Evolutionary conservation across 2,888 invertebrate genomes (phyloP), one percentile per base, ranked within the genome.

Genomic region (Megastigmus dorsalis): DNA sequence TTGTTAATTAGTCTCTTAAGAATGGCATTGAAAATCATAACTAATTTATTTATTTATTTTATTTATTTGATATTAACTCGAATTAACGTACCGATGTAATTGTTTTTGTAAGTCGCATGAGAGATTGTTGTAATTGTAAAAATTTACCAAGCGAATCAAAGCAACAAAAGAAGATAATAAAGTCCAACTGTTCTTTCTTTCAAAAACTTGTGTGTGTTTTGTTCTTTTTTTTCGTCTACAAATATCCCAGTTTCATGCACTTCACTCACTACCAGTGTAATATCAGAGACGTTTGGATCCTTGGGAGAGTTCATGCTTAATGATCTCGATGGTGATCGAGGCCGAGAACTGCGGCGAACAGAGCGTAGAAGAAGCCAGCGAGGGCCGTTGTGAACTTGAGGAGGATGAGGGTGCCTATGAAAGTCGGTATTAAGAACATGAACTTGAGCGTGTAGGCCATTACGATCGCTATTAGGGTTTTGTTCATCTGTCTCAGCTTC

Each of bases 351-450:
- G 95, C 94, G 62, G 95, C 94, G 82, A 96, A 95, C 13, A 96
- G 88, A 0, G 95, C 95, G 85, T 95, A 96, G 90, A 96, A 96
- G 89, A 96, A 95, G 78, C 95, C 95, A 20, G 95, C 95, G 73
- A 95, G 86, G 18, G 95, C 94, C 0, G 95, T 94, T 0, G 95
- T 93, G 75, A 94, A 94, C 3, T 94, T 92, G 59, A 96, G 86
- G 7, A 96, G 88, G 1, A 95, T 89, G 23, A 95, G 87, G 4
- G 90, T 91, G 63, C 94, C 93, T 78, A 95, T 90, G 85, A 95
- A 86, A 0, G 95, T 90, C 0, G 95, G 95, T 43, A 95, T 91
- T 66, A 95, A 85, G 1, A 94, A 92, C 80, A 95, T 91, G 86
- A 94, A 95, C 86, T 95, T 95, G 84, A 96, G 88, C 87, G 95